phyloP scores from a whole-genome alignment of 2,888 invertebrate species.

The Epinotia nisella region DNA sequence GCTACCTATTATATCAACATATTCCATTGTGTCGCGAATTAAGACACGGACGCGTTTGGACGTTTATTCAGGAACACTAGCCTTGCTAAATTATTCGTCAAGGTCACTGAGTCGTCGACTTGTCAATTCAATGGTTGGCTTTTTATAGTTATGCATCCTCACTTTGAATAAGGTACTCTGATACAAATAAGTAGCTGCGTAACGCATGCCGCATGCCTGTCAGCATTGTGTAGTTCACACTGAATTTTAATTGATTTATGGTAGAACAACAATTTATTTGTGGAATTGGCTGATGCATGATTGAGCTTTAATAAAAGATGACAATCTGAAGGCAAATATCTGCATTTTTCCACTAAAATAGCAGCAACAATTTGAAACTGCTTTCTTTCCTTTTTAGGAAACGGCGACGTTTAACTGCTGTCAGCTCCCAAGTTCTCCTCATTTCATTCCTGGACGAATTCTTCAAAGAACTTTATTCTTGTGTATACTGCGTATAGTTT shows the following conservation, averaged over 20 bases:
- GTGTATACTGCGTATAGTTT: no score
- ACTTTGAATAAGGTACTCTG: constrained; percentile 45
- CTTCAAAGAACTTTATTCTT: no score
- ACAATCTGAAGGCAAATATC: no score
- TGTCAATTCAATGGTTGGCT: constrained; percentile 51
- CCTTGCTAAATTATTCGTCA: constrained; percentile 46
- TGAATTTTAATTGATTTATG: neutral
- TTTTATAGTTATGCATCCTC: constrained; percentile 49
- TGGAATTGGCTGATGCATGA: neutral
- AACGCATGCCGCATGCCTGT: constrained; percentile 9
- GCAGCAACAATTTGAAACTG: no score
- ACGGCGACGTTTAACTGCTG: no score
- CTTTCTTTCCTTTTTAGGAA: no score
- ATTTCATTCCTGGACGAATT: no score
- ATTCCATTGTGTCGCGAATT: constrained; percentile 48
- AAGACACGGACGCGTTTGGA: constrained; percentile 44
- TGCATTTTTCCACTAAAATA: no score
- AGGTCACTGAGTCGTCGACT: constrained; percentile 49
- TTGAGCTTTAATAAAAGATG: no score
- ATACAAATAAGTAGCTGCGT: constrained; percentile 23
- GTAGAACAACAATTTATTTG: neutral
- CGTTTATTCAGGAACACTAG: constrained; percentile 47
- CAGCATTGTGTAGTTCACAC: constrained; percentile 8
- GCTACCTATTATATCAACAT: constrained; percentile 33
- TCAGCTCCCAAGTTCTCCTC: no score